Conservation (phyloP, 2,888 invertebrate species). For the Nasonia oneida region DNA sequence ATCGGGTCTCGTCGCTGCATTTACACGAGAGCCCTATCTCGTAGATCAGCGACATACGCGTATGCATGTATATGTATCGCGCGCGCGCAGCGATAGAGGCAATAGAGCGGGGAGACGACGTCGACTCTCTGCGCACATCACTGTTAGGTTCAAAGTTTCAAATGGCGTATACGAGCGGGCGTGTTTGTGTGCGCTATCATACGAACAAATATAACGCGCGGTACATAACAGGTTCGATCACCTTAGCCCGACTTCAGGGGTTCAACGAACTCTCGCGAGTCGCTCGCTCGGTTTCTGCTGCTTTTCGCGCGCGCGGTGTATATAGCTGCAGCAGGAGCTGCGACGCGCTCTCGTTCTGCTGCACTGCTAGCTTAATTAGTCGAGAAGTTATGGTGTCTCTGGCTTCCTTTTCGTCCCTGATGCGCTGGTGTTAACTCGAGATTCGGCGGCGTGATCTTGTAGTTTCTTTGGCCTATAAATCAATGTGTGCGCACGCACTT, state of each 20-base stretch:
- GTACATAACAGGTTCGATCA: conserved; percentile 60
- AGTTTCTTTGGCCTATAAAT: neutral
- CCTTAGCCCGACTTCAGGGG: conserved; percentile 58
- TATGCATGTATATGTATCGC: neutral
- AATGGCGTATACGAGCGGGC: conserved; percentile 34
- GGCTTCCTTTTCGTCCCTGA: neutral
- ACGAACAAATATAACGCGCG: neutral
- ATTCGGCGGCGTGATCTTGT: neutral
- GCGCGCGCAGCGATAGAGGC: neutral
- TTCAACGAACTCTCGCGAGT: conserved; percentile 66
- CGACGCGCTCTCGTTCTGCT: conserved; percentile 43
- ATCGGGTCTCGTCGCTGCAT: conserved; percentile 43
- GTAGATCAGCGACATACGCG: conserved; percentile 29
- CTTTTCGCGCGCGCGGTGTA: neutral
- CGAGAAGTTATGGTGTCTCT: neutral
- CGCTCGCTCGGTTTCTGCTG: neutral
- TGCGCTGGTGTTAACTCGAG: neutral
- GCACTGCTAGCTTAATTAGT: conserved; percentile 28
- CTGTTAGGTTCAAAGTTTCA: conserved; percentile 61
- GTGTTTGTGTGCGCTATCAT: neutral
- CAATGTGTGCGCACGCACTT: too few relatives aligned
- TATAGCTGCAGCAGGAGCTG: neutral
- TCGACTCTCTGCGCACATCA: neutral
- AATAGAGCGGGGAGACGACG: conserved; percentile 18
- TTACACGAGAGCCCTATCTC: neutral